Evolutionary conservation across 2,888 invertebrate species (phyloP).

Genomic region (Cepaea hortensis): DNA sequence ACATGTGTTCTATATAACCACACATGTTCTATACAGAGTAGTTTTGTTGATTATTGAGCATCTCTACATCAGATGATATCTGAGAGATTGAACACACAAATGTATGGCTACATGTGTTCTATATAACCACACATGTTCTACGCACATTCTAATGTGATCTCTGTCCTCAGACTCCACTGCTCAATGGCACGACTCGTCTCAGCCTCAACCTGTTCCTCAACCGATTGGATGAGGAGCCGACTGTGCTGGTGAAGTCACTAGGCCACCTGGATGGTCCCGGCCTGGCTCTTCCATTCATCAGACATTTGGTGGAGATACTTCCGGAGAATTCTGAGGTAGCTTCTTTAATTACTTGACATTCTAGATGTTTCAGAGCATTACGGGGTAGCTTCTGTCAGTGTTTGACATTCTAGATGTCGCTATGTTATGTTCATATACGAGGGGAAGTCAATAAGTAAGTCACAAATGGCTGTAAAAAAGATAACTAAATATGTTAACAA

Average conservation of each 20-base stretch:
- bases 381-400: slow-evolving; percentile 58
- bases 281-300: slow-evolving; percentile 62
- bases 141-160: not conserved
- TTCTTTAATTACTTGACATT: not conserved
- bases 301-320: slow-evolving; percentile 63
- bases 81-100: too few relatives aligned
- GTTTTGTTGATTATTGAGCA: too few relatives aligned
- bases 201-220: slow-evolving; percentile 69
- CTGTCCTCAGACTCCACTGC: slow-evolving; percentile 57
- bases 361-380: slow-evolving; percentile 50
- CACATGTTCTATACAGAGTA: too few relatives aligned
- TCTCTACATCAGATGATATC: too few relatives aligned
- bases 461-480: too few relatives aligned
- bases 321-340: slow-evolving; percentile 68
- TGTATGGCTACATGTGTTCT: too few relatives aligned
- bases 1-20: too few relatives aligned
- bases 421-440: too few relatives aligned
- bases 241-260: slow-evolving; percentile 65
- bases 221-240: slow-evolving; percentile 67
- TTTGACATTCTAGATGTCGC: too few relatives aligned
- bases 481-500: too few relatives aligned
- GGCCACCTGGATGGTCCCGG: slow-evolving; percentile 58
- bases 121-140: too few relatives aligned
- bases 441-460: too few relatives aligned
- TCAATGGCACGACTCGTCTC: slow-evolving; percentile 62